Evolutionary conservation across 2,888 invertebrate genomes (phyloP).

Genomic region (Ornithoptera priamus): DNA sequence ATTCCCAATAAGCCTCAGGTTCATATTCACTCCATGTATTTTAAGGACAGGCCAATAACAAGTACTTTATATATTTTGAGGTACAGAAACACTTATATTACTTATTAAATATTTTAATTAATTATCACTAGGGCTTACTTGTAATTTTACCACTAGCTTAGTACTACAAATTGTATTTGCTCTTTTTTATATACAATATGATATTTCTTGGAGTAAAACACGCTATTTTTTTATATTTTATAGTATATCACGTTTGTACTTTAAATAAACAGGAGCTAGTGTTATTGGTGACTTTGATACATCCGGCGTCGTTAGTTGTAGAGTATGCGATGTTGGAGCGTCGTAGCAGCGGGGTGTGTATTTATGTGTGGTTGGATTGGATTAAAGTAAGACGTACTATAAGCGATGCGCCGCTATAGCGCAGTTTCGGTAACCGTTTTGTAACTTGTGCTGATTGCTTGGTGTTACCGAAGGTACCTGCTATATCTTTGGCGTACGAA

Average conservation of each 20-base stretch:
- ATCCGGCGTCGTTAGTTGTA: conserved; percentile 37
- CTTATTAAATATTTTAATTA: conserved; percentile 32
- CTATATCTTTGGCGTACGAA: conserved; percentile 99
- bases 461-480: conserved; percentile 92
- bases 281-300: conserved; percentile 42
- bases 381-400: conserved; percentile 42
- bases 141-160: conserved; percentile 67
- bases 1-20: conserved; percentile 2
- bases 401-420: conserved; percentile 43
- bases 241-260: conserved; percentile 55
- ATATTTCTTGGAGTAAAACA: conserved; percentile 57
- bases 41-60: conserved; percentile 27
- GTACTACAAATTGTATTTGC: conserved; percentile 57
- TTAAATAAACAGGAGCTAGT: conserved; percentile 50
- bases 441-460: conserved; percentile 75
- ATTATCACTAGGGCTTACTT: conserved; percentile 65
- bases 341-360: conserved; percentile 49
- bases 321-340: conserved; percentile 31
- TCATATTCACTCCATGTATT: conserved; percentile 14
- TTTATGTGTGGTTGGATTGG: conserved; percentile 45
- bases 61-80: conserved; percentile 29
- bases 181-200: conserved; percentile 47
- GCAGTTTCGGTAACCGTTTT: conserved; percentile 41
- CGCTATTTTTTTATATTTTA: conserved; percentile 64
- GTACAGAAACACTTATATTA: conserved; percentile 18